Conservation (phyloP, 2,113 vertebrate species). For the Charina bottae region DNA sequence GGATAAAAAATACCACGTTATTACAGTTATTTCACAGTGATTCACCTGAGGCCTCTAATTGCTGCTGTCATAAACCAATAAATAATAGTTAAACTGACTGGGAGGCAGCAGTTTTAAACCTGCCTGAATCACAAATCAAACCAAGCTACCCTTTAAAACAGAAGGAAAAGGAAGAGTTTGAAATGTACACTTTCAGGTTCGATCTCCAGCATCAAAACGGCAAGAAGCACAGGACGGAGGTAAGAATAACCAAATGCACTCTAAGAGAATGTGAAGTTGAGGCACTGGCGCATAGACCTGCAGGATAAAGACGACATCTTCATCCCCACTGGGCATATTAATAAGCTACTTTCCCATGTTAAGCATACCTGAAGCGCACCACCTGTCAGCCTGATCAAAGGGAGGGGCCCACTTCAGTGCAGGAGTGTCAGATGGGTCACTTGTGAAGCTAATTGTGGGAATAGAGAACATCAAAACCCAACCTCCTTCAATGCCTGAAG, state of each 20-base stretch:
- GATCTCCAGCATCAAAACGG: conserved; percentile 3
- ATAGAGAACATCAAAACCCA: conserved; percentile 60
- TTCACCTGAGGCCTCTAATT: not conserved
- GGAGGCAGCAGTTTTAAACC: conserved; percentile 35
- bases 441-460: conserved; percentile 57
- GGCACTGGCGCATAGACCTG: not conserved
- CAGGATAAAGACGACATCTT: not conserved
- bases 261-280: not conserved
- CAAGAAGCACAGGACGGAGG: not conserved
- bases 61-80: conserved; percentile 23
- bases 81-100: conserved; percentile 6
- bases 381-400: conserved; percentile 71
- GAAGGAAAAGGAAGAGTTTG: not conserved
- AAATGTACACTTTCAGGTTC: not conserved
- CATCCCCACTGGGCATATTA: conserved; percentile 27
- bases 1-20: not conserved
- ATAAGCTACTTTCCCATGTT: conserved; percentile 26
- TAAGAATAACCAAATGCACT: conserved; percentile 9
- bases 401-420: conserved; percentile 25
- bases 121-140: conserved; percentile 29
- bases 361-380: conserved; percentile 41
- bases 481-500: conserved; percentile 13
- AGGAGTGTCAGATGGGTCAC: conserved; percentile 58
- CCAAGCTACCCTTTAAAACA: not conserved
- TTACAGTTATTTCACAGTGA: not conserved